Conservation (phyloP, 1,140 invertebrate species). For the Phortica variegata region DNA sequence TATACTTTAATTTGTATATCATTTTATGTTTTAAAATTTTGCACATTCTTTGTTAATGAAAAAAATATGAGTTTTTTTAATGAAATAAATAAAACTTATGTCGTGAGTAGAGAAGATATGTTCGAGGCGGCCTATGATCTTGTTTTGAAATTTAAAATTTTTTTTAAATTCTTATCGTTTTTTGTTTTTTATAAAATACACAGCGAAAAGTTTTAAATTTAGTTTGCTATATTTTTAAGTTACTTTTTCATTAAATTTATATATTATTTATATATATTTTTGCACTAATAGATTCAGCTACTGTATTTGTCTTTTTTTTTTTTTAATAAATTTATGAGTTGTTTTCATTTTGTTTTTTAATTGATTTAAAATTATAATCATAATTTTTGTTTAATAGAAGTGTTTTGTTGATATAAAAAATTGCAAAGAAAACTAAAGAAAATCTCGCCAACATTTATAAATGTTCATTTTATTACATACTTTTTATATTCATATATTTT, state of each 20-base stretch:
- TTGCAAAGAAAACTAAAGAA: background rate
- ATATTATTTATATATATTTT: background rate
- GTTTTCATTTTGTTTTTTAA: no score
- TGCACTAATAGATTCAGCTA: background rate
- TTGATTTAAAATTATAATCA: no score
- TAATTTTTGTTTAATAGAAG: no score
- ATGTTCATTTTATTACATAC: no score
- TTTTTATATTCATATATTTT: background rate
- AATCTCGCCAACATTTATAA: background rate
- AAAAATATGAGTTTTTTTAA: constrained; percentile 37
- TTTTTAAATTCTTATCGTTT: constrained; percentile 7
- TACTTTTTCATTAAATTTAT: background rate
- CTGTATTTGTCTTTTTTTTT: background rate
- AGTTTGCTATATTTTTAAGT: constrained; percentile 28
- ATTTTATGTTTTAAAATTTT: background rate
- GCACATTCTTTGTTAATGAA: constrained; percentile 10
- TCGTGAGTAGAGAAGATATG: constrained; percentile 43
- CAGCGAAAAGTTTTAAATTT: constrained; percentile 25
- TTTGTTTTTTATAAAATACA: no score
- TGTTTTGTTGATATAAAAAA: no score
- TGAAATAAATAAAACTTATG: constrained; percentile 52
- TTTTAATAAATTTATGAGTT: background rate
- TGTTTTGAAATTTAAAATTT: constrained; percentile 9
- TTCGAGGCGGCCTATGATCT: constrained; percentile 29
- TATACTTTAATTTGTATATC: background rate